Evolutionary conservation across 2,113 vertebrate genomes (phyloP).

Genomic region (Nansenia antarctica): DNA sequence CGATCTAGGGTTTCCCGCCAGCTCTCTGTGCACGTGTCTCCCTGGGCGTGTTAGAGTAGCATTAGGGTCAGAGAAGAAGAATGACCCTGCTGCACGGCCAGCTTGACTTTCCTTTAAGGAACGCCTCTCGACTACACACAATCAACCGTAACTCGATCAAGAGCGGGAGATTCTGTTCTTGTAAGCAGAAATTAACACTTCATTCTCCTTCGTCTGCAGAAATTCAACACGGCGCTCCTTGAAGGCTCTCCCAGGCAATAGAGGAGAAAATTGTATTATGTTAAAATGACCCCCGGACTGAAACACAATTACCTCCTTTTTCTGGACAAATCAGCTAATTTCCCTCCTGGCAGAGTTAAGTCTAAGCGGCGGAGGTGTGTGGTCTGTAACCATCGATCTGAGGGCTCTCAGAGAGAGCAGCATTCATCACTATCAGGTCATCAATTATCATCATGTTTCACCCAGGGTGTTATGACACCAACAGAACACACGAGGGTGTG

Average conservation of each 20-base stretch:
- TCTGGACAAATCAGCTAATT: slow-evolving; percentile 40
- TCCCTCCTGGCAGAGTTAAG: slow-evolving; percentile 32
- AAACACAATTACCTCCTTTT: slow-evolving; percentile 66
- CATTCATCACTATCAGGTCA: slow-evolving; percentile 26
- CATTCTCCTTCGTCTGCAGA: slow-evolving; percentile 82
- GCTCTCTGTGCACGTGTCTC: slow-evolving; percentile 55
- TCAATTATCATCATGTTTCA: background rate
- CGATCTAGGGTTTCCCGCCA: slow-evolving; percentile 74
- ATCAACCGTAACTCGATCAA: slow-evolving; percentile 78
- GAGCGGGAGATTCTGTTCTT: slow-evolving; percentile 75
- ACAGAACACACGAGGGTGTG: background rate
- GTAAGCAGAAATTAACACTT: slow-evolving; percentile 86
- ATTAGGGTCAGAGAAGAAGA: slow-evolving; percentile 73
- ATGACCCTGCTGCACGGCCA: slow-evolving; percentile 56
- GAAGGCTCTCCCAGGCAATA: slow-evolving; percentile 65
- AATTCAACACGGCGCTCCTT: slow-evolving; percentile 73
- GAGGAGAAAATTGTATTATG: slow-evolving; percentile 69
- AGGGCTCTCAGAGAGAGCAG: slow-evolving; percentile 14
- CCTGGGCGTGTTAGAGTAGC: slow-evolving; percentile 65
- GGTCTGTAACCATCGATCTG: slow-evolving; percentile 21
- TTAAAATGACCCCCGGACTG: slow-evolving; percentile 52
- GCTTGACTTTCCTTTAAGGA: slow-evolving; percentile 74
- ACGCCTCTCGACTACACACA: slow-evolving; percentile 69
- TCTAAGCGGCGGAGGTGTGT: slow-evolving; percentile 33
- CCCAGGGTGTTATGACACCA: background rate